Percentiles rank a stretch among this genome's conserved stretches.
These are phyloP conservation scores for Morone chrysops DNA, from an alignment of 2,113 vertebrate genomes.

Conservation along the genomic window DNA sequence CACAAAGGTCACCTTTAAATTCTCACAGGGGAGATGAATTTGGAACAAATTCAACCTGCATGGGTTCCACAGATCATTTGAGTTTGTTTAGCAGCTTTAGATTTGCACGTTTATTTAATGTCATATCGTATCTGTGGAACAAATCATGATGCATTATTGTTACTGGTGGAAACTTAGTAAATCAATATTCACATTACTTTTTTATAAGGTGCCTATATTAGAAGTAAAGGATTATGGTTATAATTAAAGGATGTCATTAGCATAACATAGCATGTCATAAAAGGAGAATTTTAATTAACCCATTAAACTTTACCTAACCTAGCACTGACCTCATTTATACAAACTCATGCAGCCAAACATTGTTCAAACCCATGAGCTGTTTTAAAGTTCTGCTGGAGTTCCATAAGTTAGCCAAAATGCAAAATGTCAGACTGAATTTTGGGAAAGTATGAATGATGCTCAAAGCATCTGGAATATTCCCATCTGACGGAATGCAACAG, in stretches of 20 bases:
- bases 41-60: not conserved
- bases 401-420: not conserved
- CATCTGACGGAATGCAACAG: not conserved
- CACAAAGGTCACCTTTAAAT: constrained; percentile 39
- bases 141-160: not conserved
- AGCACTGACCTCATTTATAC: not conserved
- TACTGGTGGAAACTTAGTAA: not conserved
- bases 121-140: too few relatives aligned
- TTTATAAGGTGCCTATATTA: not conserved
- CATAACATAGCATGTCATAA: not conserved
- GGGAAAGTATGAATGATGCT: not conserved
- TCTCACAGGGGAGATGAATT: not conserved
- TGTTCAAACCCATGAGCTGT: not conserved
- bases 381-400: not conserved
- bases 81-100: not conserved
- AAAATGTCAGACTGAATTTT: not conserved
- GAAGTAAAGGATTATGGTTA: not conserved
- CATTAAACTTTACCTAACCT: not conserved
- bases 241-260: not conserved
- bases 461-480: not conserved
- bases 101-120: not conserved
- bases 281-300: not conserved
- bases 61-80: constrained; percentile 1
- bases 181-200: not conserved
- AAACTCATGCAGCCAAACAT: not conserved